These are phyloP conservation scores for Denticeps clupeoides DNA, from an alignment of 2,797 vertebrate species.

Conservation along the genomic window DNA sequence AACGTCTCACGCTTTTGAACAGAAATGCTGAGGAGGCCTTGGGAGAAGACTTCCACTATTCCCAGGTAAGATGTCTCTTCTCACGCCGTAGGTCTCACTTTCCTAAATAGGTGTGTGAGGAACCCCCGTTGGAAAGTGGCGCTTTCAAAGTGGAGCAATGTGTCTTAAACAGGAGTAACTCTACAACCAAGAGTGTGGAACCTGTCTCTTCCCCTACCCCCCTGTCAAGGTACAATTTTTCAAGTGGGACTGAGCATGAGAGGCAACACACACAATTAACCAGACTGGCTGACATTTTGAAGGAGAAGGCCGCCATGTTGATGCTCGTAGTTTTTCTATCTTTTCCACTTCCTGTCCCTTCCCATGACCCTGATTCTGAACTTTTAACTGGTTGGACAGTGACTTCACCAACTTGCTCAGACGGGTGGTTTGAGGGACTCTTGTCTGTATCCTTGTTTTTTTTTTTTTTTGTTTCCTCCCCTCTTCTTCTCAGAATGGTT, in stretches of 20 bases:
- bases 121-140: slow-evolving; percentile 30
- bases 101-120: not conserved
- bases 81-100: no score
- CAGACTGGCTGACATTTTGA: not conserved
- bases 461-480: not conserved
- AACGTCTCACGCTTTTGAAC: no score
- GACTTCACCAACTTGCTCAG: no score
- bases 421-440: no score
- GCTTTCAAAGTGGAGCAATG: slow-evolving; percentile 46
- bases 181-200: slow-evolving; percentile 55
- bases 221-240: slow-evolving; percentile 47
- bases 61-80: slow-evolving; percentile 62
- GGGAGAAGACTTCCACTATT: slow-evolving; percentile 60
- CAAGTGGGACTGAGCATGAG: not conserved
- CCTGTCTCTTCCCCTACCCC: slow-evolving; percentile 47
- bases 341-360: no score
- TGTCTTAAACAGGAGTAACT: slow-evolving; percentile 71
- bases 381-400: no score
- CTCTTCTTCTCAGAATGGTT: slow-evolving; percentile 35
- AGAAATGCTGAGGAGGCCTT: slow-evolving; percentile 59
- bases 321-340: no score
- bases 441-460: not conserved
- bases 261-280: not conserved
- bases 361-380: no score
- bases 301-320: no score